Evolutionary conservation across 2,797 vertebrate genomes (phyloP).

Genomic region (Hapalemur alaotrensis): DNA sequence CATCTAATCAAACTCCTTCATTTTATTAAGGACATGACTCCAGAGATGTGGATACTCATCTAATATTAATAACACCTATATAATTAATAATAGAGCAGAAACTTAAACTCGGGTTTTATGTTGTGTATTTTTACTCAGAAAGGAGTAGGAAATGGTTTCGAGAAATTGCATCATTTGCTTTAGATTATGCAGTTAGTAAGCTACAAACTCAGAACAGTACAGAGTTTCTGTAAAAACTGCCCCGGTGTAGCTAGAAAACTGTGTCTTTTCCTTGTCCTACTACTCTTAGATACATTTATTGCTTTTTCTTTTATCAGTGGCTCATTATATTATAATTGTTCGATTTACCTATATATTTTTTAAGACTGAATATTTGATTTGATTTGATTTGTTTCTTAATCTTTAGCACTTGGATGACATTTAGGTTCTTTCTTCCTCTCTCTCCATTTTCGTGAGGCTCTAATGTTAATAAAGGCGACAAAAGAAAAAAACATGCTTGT

Average conservation of each 20-base stretch:
- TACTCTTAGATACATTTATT: neutral
- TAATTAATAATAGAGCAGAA: neutral
- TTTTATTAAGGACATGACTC: neutral
- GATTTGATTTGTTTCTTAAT: neutral
- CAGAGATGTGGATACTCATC: neutral
- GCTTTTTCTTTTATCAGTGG: neutral
- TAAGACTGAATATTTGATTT: neutral
- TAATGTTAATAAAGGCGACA: neutral
- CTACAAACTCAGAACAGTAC: neutral
- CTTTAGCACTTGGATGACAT: neutral
- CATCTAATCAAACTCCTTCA: neutral
- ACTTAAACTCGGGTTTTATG: neutral
- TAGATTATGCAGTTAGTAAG: neutral
- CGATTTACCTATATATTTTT: neutral
- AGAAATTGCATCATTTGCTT: neutral
- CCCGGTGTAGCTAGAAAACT: neutral
- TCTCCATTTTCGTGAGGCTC: neutral
- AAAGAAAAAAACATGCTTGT: neutral
- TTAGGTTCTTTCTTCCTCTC: neutral
- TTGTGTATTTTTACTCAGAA: neutral
- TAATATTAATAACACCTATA: neutral
- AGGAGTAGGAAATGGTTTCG: neutral
- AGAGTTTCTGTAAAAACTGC: neutral
- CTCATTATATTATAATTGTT: neutral
- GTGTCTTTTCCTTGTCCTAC: neutral